A percentile compares a stretch with the other conserved stretches of the same genome.
These are phyloP conservation scores for Brachyptera putata DNA, from an alignment of 2,888 invertebrate species.

Conservation along the genomic window DNA sequence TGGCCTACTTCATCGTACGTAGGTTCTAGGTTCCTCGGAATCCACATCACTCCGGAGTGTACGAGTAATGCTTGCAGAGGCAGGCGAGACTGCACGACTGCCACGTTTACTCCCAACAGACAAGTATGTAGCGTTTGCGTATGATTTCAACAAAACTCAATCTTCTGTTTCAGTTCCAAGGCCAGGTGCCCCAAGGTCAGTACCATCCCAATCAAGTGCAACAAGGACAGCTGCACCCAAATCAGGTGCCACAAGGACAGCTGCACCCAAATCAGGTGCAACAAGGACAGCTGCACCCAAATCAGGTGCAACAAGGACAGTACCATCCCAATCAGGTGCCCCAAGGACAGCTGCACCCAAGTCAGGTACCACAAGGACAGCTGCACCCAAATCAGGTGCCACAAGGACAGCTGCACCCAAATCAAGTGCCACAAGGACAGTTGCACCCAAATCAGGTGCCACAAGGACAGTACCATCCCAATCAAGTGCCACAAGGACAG, in stretches of 20 bases:
- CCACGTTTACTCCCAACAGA: too few species aligned
- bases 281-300: constrained; percentile 33
- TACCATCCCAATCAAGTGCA: constrained; percentile 35
- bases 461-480: constrained; percentile 33
- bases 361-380: constrained; percentile 37
- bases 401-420: constrained; percentile 31
- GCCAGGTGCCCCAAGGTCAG: constrained; percentile 35
- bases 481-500: constrained; percentile 35
- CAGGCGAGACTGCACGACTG: too few species aligned
- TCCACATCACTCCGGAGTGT: too few species aligned
- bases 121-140: too few species aligned
- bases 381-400: constrained; percentile 38
- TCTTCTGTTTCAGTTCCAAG: constrained; percentile 24
- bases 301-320: constrained; percentile 31
- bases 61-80: too few species aligned
- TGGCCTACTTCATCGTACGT: too few species aligned
- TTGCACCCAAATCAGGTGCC: constrained; percentile 38
- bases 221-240: constrained; percentile 39
- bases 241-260: constrained; percentile 33
- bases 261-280: constrained; percentile 35
- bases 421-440: constrained; percentile 37
- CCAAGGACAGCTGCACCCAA: constrained; percentile 36
- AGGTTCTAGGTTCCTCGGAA: too few species aligned
- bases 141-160: not conserved
- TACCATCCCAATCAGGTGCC: constrained; percentile 34